These are phyloP conservation scores for Aphidius gifuensis DNA, from an alignment of 1,140 invertebrate genomes.

Conservation along the genomic window DNA sequence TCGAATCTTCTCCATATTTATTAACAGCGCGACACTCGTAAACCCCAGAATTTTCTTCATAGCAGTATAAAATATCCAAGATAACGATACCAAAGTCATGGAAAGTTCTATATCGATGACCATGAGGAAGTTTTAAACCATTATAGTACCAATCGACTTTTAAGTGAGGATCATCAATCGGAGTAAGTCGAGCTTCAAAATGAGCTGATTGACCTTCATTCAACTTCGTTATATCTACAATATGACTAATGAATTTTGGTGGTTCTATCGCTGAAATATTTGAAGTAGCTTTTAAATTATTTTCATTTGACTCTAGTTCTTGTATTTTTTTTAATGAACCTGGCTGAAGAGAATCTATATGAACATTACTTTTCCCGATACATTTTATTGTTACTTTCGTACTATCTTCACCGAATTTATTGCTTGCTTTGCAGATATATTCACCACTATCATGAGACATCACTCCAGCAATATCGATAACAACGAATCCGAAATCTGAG, in stretches of 20 bases:
- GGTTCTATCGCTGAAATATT: constrained; percentile 72
- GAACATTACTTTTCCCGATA: constrained; percentile 83
- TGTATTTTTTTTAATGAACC: constrained; percentile 87
- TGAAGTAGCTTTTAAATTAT: constrained; percentile 61
- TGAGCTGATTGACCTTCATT: constrained; percentile 92
- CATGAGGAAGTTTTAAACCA: constrained; percentile 85
- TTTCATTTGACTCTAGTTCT: constrained; percentile 76
- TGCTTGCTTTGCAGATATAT: constrained; percentile 85
- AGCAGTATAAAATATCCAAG: constrained; percentile 93
- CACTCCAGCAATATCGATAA: constrained; percentile 91
- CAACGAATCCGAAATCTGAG: constrained; percentile 94
- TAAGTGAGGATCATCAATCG: constrained; percentile 87
- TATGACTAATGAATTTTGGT: constrained; percentile 87
- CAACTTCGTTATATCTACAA: constrained; percentile 74
- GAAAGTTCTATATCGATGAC: constrained; percentile 92
- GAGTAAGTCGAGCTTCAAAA: constrained; percentile 87
- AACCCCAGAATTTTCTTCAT: constrained; percentile 92
- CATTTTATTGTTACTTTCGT: constrained; percentile 81
- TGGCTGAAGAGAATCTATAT: constrained; percentile 89
- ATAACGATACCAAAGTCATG: constrained; percentile 97
- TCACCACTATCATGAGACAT: constrained; percentile 92
- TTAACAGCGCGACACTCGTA: constrained; percentile 92
- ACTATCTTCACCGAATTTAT: constrained; percentile 87
- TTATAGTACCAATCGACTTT: constrained; percentile 95
- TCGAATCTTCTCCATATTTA: constrained; percentile 84